Base-by-base conservation (phyloP, 1,140 invertebrate genomes). In the Lepidurus packardi region DNA sequence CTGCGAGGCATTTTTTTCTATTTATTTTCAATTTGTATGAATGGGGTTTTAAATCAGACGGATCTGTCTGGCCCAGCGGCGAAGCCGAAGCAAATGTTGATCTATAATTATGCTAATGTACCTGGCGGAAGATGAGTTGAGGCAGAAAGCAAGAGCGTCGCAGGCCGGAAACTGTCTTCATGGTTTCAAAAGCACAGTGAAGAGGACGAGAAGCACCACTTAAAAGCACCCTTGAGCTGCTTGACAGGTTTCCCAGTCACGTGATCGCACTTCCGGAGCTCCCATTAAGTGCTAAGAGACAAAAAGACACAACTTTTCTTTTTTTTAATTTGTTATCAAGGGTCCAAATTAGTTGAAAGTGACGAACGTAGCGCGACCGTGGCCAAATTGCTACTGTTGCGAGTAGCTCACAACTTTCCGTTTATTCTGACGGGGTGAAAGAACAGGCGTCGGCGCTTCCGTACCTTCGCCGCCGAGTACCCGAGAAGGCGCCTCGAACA, bases 71-170 rank as follows among this genome's bases (percentile, higher is more conserved):
- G 21, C 16, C 6, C 6, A 9, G 53, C 16, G 21, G 8, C 53
- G 16, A 7, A 13, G 13, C 53, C 13, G 34, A 34, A 65, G 53
- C 6, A 65, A 65, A 13, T 21, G 53, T 65, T 10, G 45, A 21
- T 65, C 53, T 13, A 65, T 65, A 7, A 65, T 65, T 65, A 65
- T 65, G 53, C 53, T 65, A 65, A 65, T 65, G 53, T 65, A 65
- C 53, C 53, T 65, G 53, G 53, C 1, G n/a, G 53, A 65, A 65
- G 53, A 65, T 65, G 53, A 65, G 53, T 34, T 34, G 34, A 11
- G 21, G 53, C 13, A 65, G 53, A 7, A 21, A 16, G 13, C 21
- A 65, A 65, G 53, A 16, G 16, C 53, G 3, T 16, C 45, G 10
- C 45, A 47, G 45, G 45, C 53, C 16, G 53, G 53, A 65, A 65